These are phyloP conservation scores for Dasyurus viverrinus DNA, from an alignment of 2,113 vertebrate genomes.

Conservation along the genomic window DNA sequence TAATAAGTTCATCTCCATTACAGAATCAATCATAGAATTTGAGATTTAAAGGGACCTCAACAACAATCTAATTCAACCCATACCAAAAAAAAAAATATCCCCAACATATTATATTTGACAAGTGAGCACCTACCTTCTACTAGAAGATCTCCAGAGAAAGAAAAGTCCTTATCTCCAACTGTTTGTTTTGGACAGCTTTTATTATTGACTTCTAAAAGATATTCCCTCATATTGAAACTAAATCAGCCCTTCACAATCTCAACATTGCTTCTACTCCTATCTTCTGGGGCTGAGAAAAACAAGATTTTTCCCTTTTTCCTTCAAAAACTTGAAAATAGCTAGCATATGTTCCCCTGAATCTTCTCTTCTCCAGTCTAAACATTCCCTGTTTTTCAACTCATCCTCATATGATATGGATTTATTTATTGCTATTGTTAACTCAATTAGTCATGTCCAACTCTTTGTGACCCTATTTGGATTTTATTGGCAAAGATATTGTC, in stretches of 20 bases:
- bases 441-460: no score
- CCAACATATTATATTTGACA: neutral
- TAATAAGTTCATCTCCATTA: neutral
- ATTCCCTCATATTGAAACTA: neutral
- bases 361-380: neutral
- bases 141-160: neutral
- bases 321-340: neutral
- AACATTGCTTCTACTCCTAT: neutral
- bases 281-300: neutral
- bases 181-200: neutral
- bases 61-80: neutral
- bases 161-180: neutral
- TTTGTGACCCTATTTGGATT: no score
- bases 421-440: no score
- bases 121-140: neutral
- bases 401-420: neutral
- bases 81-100: neutral
- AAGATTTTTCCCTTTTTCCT: neutral
- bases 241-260: neutral
- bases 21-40: neutral
- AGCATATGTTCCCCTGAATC: neutral
- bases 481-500: no score
- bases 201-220: neutral
- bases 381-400: neutral
- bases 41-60: neutral